Percentiles rank a stretch among this genome's conserved stretches.
phyloP scores from a whole-genome alignment of 2,797 vertebrate species.

The Ctenosaura bakeri region DNA sequence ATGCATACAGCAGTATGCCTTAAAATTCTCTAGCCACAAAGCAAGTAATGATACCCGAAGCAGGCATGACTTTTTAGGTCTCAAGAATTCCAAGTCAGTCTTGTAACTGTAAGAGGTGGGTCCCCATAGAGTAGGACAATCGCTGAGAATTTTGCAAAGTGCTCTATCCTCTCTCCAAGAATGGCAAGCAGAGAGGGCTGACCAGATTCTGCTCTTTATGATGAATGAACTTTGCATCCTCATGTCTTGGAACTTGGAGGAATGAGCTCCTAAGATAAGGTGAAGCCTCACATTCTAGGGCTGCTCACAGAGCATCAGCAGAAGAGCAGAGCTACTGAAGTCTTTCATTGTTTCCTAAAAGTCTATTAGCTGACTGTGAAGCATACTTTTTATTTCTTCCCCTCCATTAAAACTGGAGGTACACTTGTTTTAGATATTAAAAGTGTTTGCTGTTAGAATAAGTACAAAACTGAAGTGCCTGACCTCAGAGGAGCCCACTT shows the following conservation, averaged over 20 bases:
- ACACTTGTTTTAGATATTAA: background rate
- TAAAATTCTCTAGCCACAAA: background rate
- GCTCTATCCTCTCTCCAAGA: background rate
- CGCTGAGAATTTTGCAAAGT: background rate
- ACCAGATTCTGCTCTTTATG: background rate
- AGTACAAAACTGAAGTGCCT: background rate
- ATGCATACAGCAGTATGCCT: background rate
- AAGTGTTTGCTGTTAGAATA: background rate
- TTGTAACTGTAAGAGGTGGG: background rate
- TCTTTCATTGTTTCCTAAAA: background rate
- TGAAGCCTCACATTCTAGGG: background rate
- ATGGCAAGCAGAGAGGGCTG: background rate
- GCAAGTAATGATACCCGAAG: conserved; percentile 1
- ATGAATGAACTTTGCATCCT: background rate
- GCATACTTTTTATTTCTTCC: background rate
- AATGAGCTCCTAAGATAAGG: background rate
- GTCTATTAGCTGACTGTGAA: background rate
- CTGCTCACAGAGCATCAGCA: background rate
- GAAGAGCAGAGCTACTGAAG: background rate
- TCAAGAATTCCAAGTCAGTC: background rate
- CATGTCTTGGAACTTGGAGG: background rate
- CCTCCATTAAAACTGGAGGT: background rate
- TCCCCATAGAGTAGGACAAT: background rate
- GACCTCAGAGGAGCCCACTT: background rate
- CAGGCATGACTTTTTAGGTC: background rate